Evolutionary conservation across 2,888 invertebrate species (phyloP), one percentile per base, ranked within the genome.

Genomic region (Hyposoter didymator): DNA sequence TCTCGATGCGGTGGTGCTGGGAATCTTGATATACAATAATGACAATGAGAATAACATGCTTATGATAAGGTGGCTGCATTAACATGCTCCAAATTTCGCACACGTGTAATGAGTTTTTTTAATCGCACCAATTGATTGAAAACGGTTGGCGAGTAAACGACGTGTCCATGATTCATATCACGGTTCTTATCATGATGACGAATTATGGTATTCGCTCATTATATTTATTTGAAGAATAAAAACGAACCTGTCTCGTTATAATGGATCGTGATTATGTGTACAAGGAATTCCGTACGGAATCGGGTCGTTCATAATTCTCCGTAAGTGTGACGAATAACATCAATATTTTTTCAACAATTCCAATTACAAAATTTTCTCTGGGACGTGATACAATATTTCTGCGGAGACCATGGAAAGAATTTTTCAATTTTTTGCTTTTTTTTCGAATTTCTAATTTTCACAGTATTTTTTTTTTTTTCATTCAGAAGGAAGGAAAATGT

Each of bases 141-240:
- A 52, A 52, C 49, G n/a, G n/a, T 19, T 52, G 12, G n/a, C 6
- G n/a, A 52, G 49, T 52, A n/a, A 52, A 52, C 49, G 49, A n/a
- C 49, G 5, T 7, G n/a, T 52, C 49, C 49, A n/a, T 52, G 49
- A 52, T n/a, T 52, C 49, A 52, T 52, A 52, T 52, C n/a, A n/a
- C n/a, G 7, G 49, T 19, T 19, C 49, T 52, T 52, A 52, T 52
- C 49, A 52, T 52, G n/a, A 52, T 52, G 49, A 52, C 49, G 49
- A 52, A 52, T 52, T 52, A 52, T 52, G n/a, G 49, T 52, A 52
- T 52, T 52, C 49, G 49, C n/a, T 19, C n/a, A n/a, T 52, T n/a
- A 52, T 52, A 52, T 52, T 52, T 52, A 52, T 52, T 52, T 52
- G n/a, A 17, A 19, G n/a, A 19, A 52, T 7, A 49, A 52, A 52